Percentiles rank a stretch among this genome's conserved stretches.
phyloP scores from a whole-genome alignment of 2,888 invertebrate genomes.

The Furcula furcula region DNA sequence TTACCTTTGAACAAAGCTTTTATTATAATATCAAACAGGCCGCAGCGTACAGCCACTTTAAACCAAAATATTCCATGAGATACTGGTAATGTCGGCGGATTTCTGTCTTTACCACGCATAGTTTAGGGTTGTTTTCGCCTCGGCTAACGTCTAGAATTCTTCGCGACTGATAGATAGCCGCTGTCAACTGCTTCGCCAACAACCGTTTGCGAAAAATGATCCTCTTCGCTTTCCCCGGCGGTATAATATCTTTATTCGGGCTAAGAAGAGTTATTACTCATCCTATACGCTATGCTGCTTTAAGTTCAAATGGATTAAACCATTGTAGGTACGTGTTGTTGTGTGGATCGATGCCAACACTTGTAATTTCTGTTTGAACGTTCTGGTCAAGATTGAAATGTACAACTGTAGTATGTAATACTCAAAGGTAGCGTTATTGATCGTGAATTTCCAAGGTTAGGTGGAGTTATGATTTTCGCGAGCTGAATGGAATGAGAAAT shows the following conservation, averaged over 20 bases:
- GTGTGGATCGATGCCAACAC: slow-evolving; percentile 53
- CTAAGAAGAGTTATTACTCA: slow-evolving; percentile 49
- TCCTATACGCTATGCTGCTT: slow-evolving; percentile 37
- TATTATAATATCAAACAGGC: slow-evolving; percentile 34
- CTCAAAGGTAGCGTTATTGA: too few relatives aligned
- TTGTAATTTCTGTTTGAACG: slow-evolving; percentile 17
- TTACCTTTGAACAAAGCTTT: slow-evolving; percentile 21
- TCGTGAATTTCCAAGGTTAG: too few relatives aligned
- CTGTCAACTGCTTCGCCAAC: slow-evolving; percentile 49
- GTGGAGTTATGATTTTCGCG: too few relatives aligned
- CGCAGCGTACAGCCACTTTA: slow-evolving; percentile 31
- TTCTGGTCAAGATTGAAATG: slow-evolving; percentile 11
- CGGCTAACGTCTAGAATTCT: slow-evolving; percentile 19
- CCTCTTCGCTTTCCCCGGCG: slow-evolving; percentile 33
- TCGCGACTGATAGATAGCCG: slow-evolving; percentile 47
- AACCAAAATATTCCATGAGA: slow-evolving; percentile 29
- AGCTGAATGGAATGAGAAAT: too few relatives aligned
- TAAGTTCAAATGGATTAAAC: slow-evolving; percentile 40
- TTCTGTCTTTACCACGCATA: slow-evolving; percentile 21
- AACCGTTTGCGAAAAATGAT: slow-evolving; percentile 55
- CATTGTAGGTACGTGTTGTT: slow-evolving; percentile 39
- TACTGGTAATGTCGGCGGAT: slow-evolving; percentile 23
- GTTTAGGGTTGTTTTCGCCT: slow-evolving; percentile 36
- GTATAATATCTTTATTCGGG: slow-evolving; percentile 55
- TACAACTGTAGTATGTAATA: slow-evolving; percentile 9